Evolutionary conservation across 2,113 vertebrate genomes (phyloP).

Genomic region (Colistium nudipinnis): DNA sequence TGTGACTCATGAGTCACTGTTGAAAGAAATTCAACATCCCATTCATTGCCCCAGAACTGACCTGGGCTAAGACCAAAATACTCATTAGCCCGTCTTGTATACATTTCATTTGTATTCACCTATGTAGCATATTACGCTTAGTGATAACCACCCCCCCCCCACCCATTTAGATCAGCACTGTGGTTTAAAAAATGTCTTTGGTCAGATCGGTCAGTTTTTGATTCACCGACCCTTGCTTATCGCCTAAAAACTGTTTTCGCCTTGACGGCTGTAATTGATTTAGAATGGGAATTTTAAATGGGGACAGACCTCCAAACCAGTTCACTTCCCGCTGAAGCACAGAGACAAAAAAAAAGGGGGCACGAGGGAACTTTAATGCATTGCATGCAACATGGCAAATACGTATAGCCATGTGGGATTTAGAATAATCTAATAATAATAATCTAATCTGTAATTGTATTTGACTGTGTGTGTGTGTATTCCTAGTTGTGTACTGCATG

Average conservation of each 20-base stretch:
- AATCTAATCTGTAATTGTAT: constrained; percentile 51
- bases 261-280: constrained; percentile 1
- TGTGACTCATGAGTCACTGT: constrained; percentile 10
- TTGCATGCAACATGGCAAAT: constrained; percentile 12
- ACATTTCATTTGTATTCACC: neutral
- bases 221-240: constrained; percentile 24
- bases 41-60: neutral
- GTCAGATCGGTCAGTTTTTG: constrained; percentile 20
- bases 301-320: neutral
- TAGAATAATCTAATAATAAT: constrained; percentile 46
- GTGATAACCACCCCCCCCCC: no score
- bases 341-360: constrained; percentile 16
- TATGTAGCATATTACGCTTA: neutral
- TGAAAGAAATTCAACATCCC: neutral
- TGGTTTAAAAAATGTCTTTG: constrained; percentile 21
- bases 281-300: neutral
- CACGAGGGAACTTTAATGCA: constrained; percentile 16
- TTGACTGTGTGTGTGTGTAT: constrained; percentile 18
- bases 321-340: neutral
- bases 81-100: neutral
- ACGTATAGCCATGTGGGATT: constrained; percentile 27
- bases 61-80: neutral
- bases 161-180: neutral
- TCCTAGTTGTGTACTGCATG: neutral
- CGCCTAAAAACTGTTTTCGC: neutral